Evolutionary conservation across 2,797 vertebrate species (phyloP), one percentile per base, ranked within the genome.

Genomic region (Sciaenops ocellatus): DNA sequence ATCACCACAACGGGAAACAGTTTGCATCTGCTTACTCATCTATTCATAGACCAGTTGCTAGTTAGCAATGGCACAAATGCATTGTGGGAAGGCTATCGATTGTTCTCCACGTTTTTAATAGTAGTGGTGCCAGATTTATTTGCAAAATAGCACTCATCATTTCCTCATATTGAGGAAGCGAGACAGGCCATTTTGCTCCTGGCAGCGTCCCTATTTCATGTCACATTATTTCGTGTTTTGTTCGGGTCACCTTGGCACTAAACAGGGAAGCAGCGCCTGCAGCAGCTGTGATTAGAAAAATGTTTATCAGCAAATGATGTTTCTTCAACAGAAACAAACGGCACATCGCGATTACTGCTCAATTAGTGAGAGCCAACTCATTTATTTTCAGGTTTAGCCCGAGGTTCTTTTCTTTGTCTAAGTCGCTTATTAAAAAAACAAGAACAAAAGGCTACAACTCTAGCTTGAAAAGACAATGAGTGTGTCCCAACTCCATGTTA

Each of bases 161-260:
- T 95, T 95, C 89, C 82, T 93, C 74, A 69, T 92, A 93, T 84
- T 78, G 92, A 76, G 74, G 88, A 83, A 91, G 72, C 71, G 83
- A 87, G 91, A 89, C 86, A 90, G 84, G 85, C 89, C 91, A 80
- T 90, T 94, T 93, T 87, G 91, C 89, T 91, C 88, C 93, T 79
- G 94, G 93, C 92, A 89, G 82, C 86, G 85, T 94, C 88, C 75
- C 63, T 93, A 74, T 95, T 94, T 93, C 92, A 93, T 94, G 83
- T 94, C 93, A 92, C 93, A 93, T 94, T 94, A 93, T 70, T 86
- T 88, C 51, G 74, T 62, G 63, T 93, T 95, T 90, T 93, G 90
- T 90, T 92, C 63, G 38, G 94, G 94, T 95, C 94, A 96, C 94
- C 94, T 95, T 95, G 94, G 87, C 91, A 76, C 86, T 80, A 82